These are phyloP conservation scores for Rhea pennata DNA, from an alignment of 2,113 vertebrate species.

Conservation along the genomic window DNA sequence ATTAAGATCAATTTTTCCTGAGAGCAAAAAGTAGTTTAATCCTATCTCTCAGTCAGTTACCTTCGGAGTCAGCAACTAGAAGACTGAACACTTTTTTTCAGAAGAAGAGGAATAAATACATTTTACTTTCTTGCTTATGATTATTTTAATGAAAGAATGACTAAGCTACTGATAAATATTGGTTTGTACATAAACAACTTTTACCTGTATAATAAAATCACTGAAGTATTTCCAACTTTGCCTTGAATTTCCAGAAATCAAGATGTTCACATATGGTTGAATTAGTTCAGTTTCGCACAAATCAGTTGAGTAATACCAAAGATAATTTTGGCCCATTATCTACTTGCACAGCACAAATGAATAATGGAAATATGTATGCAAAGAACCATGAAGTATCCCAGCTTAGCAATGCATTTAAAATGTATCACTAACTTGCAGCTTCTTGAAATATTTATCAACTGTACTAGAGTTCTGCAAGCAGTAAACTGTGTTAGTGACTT, in stretches of 20 bases:
- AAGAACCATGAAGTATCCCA: constrained; percentile 45
- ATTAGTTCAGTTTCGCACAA: constrained; percentile 27
- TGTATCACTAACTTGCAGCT: constrained; percentile 53
- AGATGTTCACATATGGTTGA: neutral
- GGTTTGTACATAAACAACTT: neutral
- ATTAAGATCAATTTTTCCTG: neutral
- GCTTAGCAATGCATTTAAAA: constrained; percentile 61
- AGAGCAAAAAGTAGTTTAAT: neutral
- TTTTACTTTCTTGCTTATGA: neutral
- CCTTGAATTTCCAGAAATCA: constrained; percentile 25
- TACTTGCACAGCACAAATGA: constrained; percentile 55
- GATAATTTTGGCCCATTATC: constrained; percentile 47
- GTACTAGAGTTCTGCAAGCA: neutral
- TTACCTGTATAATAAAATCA: neutral
- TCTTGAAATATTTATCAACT: constrained; percentile 30
- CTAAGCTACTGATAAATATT: neutral
- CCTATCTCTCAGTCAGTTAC: neutral
- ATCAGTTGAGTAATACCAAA: constrained; percentile 37
- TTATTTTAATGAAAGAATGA: neutral
- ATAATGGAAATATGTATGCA: constrained; percentile 64
- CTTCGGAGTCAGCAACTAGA: neutral
- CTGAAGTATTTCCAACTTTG: neutral
- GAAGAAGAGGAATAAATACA: neutral
- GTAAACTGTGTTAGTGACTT: constrained; percentile 20
- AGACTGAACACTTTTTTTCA: neutral